phyloP scores from a whole-genome alignment of 2,797 vertebrate species.

The Danio aesculapii region DNA sequence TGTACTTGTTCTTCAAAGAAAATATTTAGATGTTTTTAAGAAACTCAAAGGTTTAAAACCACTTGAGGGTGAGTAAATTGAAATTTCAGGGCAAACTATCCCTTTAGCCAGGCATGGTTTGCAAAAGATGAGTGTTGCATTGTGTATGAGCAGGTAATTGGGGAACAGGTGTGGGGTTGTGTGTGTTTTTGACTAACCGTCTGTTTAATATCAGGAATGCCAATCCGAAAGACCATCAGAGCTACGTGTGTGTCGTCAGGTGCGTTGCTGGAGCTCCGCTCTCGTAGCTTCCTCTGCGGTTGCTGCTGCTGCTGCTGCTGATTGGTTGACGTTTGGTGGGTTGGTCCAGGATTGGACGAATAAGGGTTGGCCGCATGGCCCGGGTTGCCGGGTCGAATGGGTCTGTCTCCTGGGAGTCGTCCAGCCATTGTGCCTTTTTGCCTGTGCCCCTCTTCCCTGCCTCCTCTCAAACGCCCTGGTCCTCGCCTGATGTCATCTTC shows the following conservation, averaged over 20 bases:
- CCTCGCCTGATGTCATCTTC: constrained; percentile 72
- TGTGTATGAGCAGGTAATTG: constrained; percentile 10
- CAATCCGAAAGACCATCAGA: constrained; percentile 95
- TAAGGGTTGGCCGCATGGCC: constrained; percentile 78
- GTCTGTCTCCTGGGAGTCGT: constrained; percentile 69
- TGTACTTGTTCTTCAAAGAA: too few relatives aligned
- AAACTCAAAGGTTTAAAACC: too few relatives aligned
- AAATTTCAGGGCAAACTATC: too few relatives aligned
- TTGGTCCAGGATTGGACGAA: constrained; percentile 75
- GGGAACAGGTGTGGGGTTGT: constrained; percentile 26
- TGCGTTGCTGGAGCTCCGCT: constrained; percentile 80
- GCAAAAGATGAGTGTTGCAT: constrained; percentile 12
- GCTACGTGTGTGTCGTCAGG: constrained; percentile 89
- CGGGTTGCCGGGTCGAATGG: constrained; percentile 74
- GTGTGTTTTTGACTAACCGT: constrained; percentile 80
- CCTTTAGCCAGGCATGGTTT: constrained; percentile 7
- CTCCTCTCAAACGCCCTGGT: constrained; percentile 52
- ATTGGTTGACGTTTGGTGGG: constrained; percentile 77
- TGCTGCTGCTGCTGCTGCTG: constrained; percentile 64
- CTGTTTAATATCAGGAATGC: constrained; percentile 95
- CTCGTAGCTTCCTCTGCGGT: constrained; percentile 80
- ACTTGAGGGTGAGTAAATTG: too few relatives aligned
- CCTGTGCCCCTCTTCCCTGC: constrained; percentile 73
- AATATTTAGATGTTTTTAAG: too few relatives aligned
- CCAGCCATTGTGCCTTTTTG: constrained; percentile 71